Percentiles rank a stretch among this genome's conserved stretches.
Evolutionary conservation across 2,797 vertebrate species (phyloP).

Genomic region (Crax fasciolata): DNA sequence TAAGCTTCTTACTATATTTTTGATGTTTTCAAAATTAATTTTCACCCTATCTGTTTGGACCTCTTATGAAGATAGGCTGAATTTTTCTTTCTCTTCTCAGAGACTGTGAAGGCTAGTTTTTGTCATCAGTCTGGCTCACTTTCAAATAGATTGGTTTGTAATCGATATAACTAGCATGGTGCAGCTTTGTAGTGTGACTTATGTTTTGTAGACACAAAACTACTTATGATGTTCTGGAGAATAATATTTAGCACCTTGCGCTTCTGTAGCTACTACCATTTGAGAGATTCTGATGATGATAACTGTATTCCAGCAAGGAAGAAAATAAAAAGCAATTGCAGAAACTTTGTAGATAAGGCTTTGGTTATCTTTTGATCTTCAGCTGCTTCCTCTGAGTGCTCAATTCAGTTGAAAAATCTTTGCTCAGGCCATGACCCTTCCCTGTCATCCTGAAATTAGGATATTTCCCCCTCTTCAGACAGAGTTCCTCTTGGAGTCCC

Average conservation of each 20-base stretch:
- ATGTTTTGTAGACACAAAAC: background rate
- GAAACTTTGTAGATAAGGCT: background rate
- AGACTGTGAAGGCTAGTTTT: background rate
- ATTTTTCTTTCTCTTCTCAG: background rate
- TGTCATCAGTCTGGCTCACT: background rate
- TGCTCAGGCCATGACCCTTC: background rate
- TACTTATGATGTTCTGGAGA: background rate
- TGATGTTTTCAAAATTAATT: background rate
- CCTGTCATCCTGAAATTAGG: background rate
- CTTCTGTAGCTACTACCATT: background rate
- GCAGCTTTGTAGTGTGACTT: background rate
- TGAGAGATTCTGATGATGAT: background rate
- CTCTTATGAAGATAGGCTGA: background rate
- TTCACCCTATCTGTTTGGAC: background rate
- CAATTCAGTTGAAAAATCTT: background rate
- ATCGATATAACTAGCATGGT: accelerated
- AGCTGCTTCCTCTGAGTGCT: background rate
- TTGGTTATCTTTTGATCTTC: background rate
- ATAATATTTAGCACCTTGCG: background rate
- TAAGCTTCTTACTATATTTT: background rate
- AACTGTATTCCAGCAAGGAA: background rate
- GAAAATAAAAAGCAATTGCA: background rate
- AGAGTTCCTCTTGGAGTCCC: background rate
- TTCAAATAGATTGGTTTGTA: background rate
- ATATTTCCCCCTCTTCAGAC: background rate